phyloP scores from a whole-genome alignment of 2,797 vertebrate genomes.

The Poecilia picta region DNA sequence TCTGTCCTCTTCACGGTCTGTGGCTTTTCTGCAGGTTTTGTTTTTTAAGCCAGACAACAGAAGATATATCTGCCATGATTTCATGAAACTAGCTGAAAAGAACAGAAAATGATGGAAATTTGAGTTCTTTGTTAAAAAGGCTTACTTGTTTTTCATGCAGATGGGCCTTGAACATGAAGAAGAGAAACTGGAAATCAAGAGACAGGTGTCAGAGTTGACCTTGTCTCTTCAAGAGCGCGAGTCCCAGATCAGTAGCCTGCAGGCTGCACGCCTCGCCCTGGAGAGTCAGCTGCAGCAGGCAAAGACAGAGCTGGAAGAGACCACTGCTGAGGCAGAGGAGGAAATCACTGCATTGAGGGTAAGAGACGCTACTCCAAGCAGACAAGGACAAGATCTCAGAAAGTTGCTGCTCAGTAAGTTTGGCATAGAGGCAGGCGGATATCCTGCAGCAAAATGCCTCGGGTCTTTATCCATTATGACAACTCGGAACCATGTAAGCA shows the following conservation, averaged over 20 bases:
- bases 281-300: constrained; percentile 93
- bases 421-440: not conserved
- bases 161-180: constrained; percentile 94
- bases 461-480: not conserved
- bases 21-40: not conserved
- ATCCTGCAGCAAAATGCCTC: not conserved
- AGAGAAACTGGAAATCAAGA: constrained; percentile 93
- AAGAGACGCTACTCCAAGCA: constrained; percentile 45
- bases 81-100: not conserved
- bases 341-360: constrained; percentile 96
- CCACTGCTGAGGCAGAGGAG: constrained; percentile 94
- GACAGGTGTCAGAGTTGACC: constrained; percentile 93
- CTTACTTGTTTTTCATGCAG: constrained; percentile 63
- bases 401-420: not conserved
- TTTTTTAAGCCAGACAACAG: not conserved
- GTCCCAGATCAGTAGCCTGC: constrained; percentile 91
- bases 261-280: constrained; percentile 88
- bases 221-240: constrained; percentile 92
- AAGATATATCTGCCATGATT: not conserved
- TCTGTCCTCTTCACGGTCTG: not conserved
- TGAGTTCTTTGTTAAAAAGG: not conserved
- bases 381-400: not conserved
- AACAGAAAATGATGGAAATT: not conserved
- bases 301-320: constrained; percentile 94
- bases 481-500: not conserved